Evolutionary conservation across 2,797 vertebrate genomes (phyloP).

Genomic region (Cirrhinus mrigala): DNA sequence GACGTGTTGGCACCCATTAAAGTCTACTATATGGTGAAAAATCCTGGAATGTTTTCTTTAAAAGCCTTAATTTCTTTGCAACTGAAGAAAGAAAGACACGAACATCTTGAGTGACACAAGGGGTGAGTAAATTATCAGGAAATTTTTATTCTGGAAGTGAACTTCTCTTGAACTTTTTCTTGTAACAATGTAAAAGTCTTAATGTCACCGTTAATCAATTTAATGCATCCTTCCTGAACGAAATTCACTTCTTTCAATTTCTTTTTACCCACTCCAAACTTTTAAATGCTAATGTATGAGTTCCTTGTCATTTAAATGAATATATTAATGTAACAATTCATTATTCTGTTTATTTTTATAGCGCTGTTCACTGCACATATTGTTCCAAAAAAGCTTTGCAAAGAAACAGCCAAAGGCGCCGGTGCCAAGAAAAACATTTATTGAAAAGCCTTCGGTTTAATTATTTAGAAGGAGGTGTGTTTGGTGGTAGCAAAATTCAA

Average conservation of each 20-base stretch:
- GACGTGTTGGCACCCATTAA: too few relatives aligned
- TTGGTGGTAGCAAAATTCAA: slow-evolving; percentile 11
- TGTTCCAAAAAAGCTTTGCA: not conserved
- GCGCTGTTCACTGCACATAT: not conserved
- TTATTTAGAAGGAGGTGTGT: slow-evolving; percentile 11
- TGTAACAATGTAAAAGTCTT: not conserved
- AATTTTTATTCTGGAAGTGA: too few relatives aligned
- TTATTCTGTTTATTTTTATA: not conserved
- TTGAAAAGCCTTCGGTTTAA: not conserved
- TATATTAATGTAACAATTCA: not conserved
- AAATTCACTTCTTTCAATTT: not conserved
- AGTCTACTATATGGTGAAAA: too few relatives aligned
- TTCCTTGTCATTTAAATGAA: not conserved
- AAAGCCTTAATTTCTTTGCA: too few relatives aligned
- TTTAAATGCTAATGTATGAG: not conserved
- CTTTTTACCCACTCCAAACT: not conserved
- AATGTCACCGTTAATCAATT: not conserved
- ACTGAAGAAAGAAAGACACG: too few relatives aligned
- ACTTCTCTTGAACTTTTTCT: not conserved
- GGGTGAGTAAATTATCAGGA: too few relatives aligned
- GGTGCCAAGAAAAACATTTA: not conserved
- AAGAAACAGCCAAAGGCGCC: not conserved
- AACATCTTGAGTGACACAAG: too few relatives aligned
- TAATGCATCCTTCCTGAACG: not conserved
- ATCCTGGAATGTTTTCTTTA: too few relatives aligned